These are phyloP conservation scores for Uloborus plumipes DNA, from an alignment of 2,888 invertebrate species.

Conservation along the genomic window DNA sequence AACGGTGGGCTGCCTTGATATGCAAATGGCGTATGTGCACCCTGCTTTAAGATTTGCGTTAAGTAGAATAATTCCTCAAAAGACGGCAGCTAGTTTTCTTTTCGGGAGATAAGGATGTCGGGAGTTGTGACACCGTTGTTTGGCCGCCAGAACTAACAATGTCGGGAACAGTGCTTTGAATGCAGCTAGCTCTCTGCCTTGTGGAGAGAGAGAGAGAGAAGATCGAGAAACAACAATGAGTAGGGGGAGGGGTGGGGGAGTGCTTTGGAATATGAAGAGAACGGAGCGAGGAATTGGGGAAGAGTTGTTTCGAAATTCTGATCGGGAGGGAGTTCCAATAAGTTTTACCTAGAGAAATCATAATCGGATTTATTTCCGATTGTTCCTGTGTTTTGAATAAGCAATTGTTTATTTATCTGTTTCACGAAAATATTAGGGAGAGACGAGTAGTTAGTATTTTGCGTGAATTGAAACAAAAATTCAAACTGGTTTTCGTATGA, in stretches of 20 bases:
- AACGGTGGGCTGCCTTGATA: slow-evolving; percentile 32
- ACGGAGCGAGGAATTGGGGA: no score
- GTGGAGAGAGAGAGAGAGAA: not conserved
- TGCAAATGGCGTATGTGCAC: slow-evolving; percentile 41
- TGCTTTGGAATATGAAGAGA: not conserved
- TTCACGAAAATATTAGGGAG: no score
- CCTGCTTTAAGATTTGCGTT: slow-evolving; percentile 6
- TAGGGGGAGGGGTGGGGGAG: not conserved
- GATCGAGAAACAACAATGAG: not conserved
- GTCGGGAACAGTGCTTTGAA: not conserved
- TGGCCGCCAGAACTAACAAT: slow-evolving; percentile 7
- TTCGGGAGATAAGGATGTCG: slow-evolving; percentile 24
- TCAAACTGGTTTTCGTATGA: no score
- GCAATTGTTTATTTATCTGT: no score
- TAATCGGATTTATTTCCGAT: no score
- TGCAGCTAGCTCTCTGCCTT: no score
- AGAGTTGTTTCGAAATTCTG: no score
- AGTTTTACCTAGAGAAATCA: no score
- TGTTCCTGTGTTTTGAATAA: no score
- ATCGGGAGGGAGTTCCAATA: no score
- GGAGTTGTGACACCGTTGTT: slow-evolving; percentile 9
- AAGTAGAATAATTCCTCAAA: slow-evolving; percentile 54
- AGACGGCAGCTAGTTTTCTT: not conserved
- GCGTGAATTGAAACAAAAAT: no score
- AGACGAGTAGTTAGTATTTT: no score